Evolutionary conservation across 2,797 vertebrate species (phyloP).

Genomic region (Lacerta viridis): DNA sequence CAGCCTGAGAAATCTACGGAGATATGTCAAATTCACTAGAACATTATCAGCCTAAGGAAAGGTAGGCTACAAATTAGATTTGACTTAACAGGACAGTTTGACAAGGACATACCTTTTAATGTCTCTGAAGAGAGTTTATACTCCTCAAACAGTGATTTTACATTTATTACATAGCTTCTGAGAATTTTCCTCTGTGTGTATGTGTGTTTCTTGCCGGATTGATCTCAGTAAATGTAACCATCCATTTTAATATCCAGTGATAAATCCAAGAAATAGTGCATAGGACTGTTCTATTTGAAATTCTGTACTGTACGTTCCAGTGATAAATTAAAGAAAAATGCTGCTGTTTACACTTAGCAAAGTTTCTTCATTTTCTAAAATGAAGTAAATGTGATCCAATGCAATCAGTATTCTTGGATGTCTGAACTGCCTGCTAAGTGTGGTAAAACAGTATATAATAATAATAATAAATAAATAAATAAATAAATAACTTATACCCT

Average conservation of each 20-base stretch:
- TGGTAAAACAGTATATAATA: not conserved
- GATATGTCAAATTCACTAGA: constrained; percentile 24
- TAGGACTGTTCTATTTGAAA: not conserved
- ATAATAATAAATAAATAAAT: too few relatives aligned
- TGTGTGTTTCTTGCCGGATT: not conserved
- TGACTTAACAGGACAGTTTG: not conserved
- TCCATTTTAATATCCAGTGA: not conserved
- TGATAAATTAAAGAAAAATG: not conserved
- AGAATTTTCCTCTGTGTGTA: not conserved
- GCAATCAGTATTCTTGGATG: not conserved
- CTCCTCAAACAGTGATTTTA: fast-evolving
- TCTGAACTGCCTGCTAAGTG: not conserved
- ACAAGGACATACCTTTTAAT: not conserved
- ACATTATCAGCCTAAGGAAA: constrained; percentile 20
- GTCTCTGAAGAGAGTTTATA: not conserved
- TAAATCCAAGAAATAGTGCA: not conserved
- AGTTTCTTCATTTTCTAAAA: not conserved
- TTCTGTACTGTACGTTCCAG: not conserved
- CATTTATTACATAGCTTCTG: fast-evolving
- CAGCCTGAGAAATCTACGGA: not conserved
- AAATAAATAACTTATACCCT: too few relatives aligned
- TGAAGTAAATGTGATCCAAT: not conserved
- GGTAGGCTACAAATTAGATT: not conserved
- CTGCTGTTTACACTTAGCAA: not conserved
- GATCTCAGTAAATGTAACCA: not conserved